Conservation (phyloP, 2,797 vertebrate genomes). For the Mus spretus region DNA sequence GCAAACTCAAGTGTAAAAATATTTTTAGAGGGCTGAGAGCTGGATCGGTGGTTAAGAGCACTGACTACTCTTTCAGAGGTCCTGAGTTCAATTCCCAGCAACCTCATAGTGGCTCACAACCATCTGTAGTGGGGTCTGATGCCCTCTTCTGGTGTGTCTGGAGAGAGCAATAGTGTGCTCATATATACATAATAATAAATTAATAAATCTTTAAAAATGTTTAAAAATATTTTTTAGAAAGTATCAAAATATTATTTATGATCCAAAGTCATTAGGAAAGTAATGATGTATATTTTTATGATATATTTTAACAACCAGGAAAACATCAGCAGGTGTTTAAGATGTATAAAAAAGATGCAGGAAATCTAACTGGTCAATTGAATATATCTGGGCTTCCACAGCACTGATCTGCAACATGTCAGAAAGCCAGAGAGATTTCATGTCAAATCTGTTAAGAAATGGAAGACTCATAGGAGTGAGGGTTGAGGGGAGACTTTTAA, state of each 20-base stretch:
- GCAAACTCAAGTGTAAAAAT: slow-evolving; percentile 9
- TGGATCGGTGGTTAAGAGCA: no score
- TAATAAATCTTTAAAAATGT: no score
- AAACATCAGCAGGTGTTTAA: slow-evolving; percentile 12
- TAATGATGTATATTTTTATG: not conserved
- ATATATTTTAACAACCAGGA: slow-evolving; percentile 39
- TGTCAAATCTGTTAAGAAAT: not conserved
- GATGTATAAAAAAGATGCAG: slow-evolving; percentile 16
- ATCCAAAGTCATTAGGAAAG: slow-evolving; percentile 42
- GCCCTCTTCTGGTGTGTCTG: no score
- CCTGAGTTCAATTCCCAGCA: no score
- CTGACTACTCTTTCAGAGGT: no score
- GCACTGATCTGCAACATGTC: not conserved
- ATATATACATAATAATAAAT: no score
- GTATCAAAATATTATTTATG: not conserved
- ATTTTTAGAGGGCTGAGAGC: not conserved
- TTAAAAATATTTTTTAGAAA: not conserved
- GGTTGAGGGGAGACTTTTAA: slow-evolving; percentile 41
- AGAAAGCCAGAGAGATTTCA: slow-evolving; percentile 47
- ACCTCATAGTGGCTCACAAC: no score
- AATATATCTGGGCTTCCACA: slow-evolving; percentile 55
- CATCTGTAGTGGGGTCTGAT: no score
- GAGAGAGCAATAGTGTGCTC: no score
- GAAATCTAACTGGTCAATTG: not conserved
- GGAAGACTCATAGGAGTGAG: not conserved